phyloP scores from a whole-genome alignment of 2,888 invertebrate species.

The Dasypolia templi region DNA sequence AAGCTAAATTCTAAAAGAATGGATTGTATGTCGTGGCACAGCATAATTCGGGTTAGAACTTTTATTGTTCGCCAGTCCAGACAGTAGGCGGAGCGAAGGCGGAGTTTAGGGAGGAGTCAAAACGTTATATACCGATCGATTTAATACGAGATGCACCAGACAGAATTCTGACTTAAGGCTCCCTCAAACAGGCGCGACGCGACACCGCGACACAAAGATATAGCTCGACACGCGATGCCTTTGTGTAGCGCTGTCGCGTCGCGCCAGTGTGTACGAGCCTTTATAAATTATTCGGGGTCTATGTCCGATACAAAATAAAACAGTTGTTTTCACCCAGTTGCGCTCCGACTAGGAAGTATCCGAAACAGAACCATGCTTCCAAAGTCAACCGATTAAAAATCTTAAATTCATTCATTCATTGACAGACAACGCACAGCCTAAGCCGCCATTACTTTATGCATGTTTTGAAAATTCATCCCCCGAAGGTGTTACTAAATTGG shows the following conservation, averaged over 20 bases:
- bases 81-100: neutral
- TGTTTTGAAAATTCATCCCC: neutral
- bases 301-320: neutral
- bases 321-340: neutral
- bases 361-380: too few relatives aligned
- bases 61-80: neutral
- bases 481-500: neutral
- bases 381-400: neutral
- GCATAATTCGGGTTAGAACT: neutral
- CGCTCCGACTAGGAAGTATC: neutral
- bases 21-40: neutral
- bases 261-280: too few relatives aligned
- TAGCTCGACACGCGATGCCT: too few relatives aligned
- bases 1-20: neutral
- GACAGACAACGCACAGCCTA: neutral
- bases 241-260: too few relatives aligned
- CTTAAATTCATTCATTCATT: neutral
- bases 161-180: neutral
- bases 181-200: too few relatives aligned
- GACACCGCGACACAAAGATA: too few relatives aligned
- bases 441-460: too few relatives aligned
- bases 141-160: conserved; percentile 10
- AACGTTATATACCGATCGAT: neutral
- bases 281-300: conserved; percentile 13
- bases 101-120: neutral